These are phyloP conservation scores for Eclectus roratus DNA, from an alignment of 2,113 vertebrate species.

Conservation along the genomic window DNA sequence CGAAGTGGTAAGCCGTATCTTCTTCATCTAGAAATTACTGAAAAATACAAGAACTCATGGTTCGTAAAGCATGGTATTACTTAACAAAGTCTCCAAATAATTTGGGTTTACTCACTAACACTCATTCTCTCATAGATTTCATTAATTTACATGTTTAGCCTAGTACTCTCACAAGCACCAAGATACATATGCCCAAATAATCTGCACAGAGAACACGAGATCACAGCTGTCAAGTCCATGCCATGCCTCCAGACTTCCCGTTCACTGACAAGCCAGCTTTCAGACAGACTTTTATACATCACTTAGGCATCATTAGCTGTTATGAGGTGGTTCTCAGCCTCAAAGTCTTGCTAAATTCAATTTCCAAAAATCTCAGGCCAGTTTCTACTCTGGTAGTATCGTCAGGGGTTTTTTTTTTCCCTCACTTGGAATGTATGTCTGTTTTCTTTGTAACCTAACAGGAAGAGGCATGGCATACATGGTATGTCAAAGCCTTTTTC, in stretches of 20 bases:
- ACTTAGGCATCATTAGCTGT: not conserved
- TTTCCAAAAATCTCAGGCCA: not conserved
- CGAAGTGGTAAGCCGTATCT: not conserved
- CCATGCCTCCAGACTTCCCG: not conserved
- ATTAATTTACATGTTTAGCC: not conserved
- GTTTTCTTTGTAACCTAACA: not conserved
- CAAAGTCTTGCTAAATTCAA: not conserved
- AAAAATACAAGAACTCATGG: not conserved
- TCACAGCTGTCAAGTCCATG: rapidly evolving
- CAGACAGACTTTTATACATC: not conserved
- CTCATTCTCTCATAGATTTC: not conserved
- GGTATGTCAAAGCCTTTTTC: not conserved
- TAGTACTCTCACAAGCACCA: not conserved
- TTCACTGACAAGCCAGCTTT: not conserved
- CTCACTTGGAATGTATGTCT: not conserved
- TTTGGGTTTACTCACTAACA: not conserved
- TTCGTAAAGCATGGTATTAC: not conserved
- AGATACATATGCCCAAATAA: not conserved
- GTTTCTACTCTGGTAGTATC: not conserved
- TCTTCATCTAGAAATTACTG: not conserved
- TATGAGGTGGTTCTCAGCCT: not conserved
- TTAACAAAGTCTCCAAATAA: not conserved
- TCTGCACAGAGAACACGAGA: not conserved
- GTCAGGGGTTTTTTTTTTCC: rapidly evolving
- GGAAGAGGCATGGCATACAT: not conserved